Percentiles rank a stretch among this genome's conserved stretches.
These are phyloP conservation scores for Micropoecilia bifurca DNA, from an alignment of 2,797 vertebrate genomes.

Conservation along the genomic window DNA sequence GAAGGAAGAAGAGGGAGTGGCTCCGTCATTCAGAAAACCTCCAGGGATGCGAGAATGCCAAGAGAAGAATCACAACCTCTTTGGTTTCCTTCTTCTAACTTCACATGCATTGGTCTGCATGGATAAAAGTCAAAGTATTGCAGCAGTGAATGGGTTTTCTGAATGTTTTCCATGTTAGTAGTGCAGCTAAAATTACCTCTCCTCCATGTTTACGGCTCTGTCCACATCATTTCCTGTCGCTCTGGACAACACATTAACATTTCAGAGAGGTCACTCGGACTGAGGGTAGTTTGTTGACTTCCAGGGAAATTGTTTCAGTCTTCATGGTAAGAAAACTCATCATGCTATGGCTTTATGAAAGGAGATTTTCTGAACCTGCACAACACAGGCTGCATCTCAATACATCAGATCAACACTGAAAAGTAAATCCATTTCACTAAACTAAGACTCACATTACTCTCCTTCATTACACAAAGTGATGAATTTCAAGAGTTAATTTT, in stretches of 20 bases:
- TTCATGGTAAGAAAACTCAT: neutral
- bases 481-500: neutral
- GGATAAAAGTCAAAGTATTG: conserved; percentile 7
- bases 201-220: conserved; percentile 5
- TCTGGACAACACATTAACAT: neutral
- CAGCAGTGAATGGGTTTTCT: neutral
- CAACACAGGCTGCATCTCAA: neutral
- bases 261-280: neutral
- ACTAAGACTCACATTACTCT: neutral
- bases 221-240: conserved; percentile 15
- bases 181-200: neutral
- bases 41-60: conserved; percentile 61
- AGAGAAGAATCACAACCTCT: conserved; percentile 41
- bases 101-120: conserved; percentile 30
- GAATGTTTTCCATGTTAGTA: neutral
- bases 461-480: neutral
- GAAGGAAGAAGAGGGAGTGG: conserved; percentile 79
- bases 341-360: neutral
- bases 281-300: neutral
- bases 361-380: neutral
- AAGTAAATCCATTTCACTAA: neutral
- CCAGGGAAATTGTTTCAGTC: neutral
- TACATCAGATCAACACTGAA: neutral
- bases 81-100: conserved; percentile 32
- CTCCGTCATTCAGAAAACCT: conserved; percentile 53